Evolutionary conservation across 2,113 vertebrate species (phyloP).

Genomic region (Azemiops feae): DNA sequence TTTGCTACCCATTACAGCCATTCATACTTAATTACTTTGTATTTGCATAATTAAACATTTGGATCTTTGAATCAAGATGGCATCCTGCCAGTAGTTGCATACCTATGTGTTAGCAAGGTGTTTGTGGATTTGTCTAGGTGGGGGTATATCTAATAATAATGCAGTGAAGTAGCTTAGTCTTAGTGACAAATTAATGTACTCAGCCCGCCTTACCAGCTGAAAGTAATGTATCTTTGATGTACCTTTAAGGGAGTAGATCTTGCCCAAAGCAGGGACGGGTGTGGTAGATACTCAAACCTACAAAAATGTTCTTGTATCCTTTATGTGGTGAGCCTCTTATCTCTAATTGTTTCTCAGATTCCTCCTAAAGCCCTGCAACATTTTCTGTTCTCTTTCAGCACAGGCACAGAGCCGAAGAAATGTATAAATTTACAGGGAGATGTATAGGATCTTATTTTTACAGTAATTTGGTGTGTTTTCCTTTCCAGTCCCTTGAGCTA

Average conservation of each 20-base stretch:
- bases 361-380: neutral
- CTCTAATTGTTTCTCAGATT: slow-evolving; percentile 6
- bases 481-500: neutral
- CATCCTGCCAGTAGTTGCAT: slow-evolving; percentile 62
- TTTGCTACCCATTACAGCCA: slow-evolving; percentile 8
- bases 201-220: slow-evolving; percentile 48
- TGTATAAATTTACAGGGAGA: neutral
- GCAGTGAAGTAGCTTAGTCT: slow-evolving; percentile 38
- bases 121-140: slow-evolving; percentile 60
- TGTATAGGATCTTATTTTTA: neutral
- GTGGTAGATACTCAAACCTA: slow-evolving; percentile 50
- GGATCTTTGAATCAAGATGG: slow-evolving; percentile 55
- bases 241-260: slow-evolving; percentile 24
- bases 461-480: neutral
- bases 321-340: neutral
- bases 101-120: slow-evolving; percentile 52
- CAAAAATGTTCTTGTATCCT: neutral
- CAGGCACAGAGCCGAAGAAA: neutral
- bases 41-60: slow-evolving; percentile 28
- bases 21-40: slow-evolving; percentile 44
- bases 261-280: slow-evolving; percentile 32
- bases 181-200: slow-evolving; percentile 56
- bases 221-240: slow-evolving; percentile 49
- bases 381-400: neutral
- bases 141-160: slow-evolving; percentile 35